A percentile compares a stretch with the other conserved stretches of the same genome.
Conservation (phyloP, 2,797 vertebrate species). For the Hemitrygon akajei region DNA sequence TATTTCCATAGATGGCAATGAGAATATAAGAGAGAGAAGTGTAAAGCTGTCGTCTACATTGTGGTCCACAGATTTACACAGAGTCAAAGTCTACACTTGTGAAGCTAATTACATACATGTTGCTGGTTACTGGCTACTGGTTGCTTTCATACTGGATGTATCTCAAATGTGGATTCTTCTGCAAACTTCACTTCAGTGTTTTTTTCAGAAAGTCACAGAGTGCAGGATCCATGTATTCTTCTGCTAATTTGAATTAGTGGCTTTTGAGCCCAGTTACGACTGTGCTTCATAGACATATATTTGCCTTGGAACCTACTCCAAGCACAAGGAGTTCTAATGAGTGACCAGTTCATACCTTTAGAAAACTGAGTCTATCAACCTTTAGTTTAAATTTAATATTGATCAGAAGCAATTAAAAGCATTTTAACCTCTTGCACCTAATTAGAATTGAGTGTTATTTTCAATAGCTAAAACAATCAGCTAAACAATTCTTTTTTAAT, state of each 20-base stretch:
- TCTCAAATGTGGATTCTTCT: neutral
- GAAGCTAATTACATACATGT: neutral
- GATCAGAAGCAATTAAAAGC: neutral
- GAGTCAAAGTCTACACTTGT: neutral
- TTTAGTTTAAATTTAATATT: neutral
- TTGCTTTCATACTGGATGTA: neutral
- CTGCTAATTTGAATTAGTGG: constrained; percentile 6
- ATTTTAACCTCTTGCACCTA: neutral
- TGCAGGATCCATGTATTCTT: neutral
- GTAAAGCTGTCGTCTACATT: neutral
- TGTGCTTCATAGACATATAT: neutral
- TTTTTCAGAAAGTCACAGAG: neutral
- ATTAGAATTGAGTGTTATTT: neutral
- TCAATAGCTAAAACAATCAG: constrained; percentile 21
- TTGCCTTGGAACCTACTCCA: neutral
- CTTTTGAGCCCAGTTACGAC: neutral
- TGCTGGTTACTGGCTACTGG: neutral
- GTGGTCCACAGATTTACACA: neutral
- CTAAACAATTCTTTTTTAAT: neutral
- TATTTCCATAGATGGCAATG: neutral
- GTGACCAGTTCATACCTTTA: neutral
- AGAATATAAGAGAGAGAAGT: neutral
- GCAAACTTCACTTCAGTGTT: neutral
- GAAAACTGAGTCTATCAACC: neutral
- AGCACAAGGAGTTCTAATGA: neutral